A percentile compares a stretch with the other conserved stretches of the same genome.
These are phyloP conservation scores for Gasteruption jaculator DNA, from an alignment of 2,888 invertebrate genomes.

Conservation along the genomic window DNA sequence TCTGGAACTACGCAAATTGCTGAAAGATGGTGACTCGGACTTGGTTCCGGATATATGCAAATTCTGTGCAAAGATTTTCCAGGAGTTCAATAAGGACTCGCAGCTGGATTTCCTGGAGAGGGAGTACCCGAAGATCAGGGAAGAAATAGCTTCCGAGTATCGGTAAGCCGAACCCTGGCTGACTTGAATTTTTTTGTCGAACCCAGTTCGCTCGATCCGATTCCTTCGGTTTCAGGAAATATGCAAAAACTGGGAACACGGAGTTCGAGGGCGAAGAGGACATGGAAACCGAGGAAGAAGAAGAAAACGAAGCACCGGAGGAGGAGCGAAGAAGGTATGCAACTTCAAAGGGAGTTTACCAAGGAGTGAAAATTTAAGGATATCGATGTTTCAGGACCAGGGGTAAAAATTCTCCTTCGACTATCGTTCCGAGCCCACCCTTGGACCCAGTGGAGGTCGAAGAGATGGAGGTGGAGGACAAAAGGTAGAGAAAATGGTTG, in stretches of 20 bases:
- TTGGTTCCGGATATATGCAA: conserved; percentile 53
- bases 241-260: conserved; percentile 13
- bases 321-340: neutral
- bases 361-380: too few relatives aligned
- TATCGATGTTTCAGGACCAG: too few relatives aligned
- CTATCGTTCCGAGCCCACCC: too few relatives aligned
- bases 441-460: too few relatives aligned
- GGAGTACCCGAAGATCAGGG: conserved; percentile 43
- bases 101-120: conserved; percentile 33
- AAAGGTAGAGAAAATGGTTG: too few relatives aligned
- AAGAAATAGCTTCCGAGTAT: conserved; percentile 34
- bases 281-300: neutral
- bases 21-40: conserved; percentile 53
- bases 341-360: too few relatives aligned
- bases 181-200: too few relatives aligned
- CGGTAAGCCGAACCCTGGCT: too few relatives aligned
- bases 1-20: conserved; percentile 59
- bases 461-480: too few relatives aligned
- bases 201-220: too few relatives aligned
- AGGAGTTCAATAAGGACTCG: conserved; percentile 55
- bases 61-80: conserved; percentile 54
- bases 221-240: conserved; percentile 17
- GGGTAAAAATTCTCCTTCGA: too few relatives aligned
- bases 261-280: too few relatives aligned
- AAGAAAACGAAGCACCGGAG: neutral